These are phyloP conservation scores for Epicauta chinensis DNA, from an alignment of 1,140 invertebrate genomes.

Conservation along the genomic window DNA sequence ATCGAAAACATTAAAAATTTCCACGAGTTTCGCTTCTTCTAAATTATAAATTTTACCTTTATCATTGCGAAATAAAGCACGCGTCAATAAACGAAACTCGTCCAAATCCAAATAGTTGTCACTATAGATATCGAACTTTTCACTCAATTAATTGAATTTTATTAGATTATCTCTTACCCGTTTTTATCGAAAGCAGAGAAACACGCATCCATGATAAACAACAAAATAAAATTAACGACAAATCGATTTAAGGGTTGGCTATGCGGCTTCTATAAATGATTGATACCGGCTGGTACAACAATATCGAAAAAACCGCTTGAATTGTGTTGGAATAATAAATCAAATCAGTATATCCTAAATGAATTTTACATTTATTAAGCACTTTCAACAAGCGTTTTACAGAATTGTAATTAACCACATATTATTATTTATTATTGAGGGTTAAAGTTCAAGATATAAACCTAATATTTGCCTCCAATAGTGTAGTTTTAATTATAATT, in stretches of 20 bases:
- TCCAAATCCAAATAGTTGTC: conserved; percentile 70
- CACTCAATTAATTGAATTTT: conserved; percentile 1
- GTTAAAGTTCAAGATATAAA: conserved; percentile 26
- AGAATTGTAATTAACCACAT: conserved; percentile 30
- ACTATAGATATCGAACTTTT: conserved; percentile 41
- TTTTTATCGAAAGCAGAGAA: conserved; percentile 83
- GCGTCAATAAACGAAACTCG: conserved; percentile 76
- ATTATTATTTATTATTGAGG: conserved; percentile 24
- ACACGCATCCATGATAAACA: conserved; percentile 72
- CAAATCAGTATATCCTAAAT: conserved; percentile 31
- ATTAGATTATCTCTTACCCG: conserved; percentile 47
- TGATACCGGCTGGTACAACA: conserved; percentile 8
- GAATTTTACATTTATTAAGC: conserved; percentile 42
- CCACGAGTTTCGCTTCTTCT: conserved; percentile 60
- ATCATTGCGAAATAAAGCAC: conserved; percentile 80
- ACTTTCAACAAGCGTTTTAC: conserved; percentile 40
- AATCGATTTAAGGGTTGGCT: conserved; percentile 22
- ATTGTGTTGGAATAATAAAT: not conserved
- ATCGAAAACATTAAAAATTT: conserved; percentile 76
- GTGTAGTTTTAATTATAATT: conserved; percentile 27
- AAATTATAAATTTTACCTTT: conserved; percentile 78
- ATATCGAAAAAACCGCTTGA: not conserved
- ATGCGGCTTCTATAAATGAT: not conserved
- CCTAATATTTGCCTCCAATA: conserved; percentile 32
- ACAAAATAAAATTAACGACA: conserved; percentile 21